Evolutionary conservation across 2,113 vertebrate genomes (phyloP).

Genomic region (Dascyllus trimaculatus): DNA sequence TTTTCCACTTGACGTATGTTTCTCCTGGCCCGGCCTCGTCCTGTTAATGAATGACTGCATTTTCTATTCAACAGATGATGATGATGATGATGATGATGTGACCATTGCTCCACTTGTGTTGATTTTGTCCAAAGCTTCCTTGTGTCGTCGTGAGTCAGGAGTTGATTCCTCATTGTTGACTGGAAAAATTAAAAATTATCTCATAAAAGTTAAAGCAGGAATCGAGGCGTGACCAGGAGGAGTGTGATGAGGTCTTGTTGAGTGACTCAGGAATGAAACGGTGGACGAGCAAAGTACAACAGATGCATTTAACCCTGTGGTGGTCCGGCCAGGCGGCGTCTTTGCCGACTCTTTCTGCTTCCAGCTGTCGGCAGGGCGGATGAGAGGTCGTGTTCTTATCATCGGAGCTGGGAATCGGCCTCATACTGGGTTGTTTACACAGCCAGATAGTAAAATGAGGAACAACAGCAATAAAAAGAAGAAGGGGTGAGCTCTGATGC

Average conservation of each 20-base stretch:
- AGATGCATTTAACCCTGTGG: not conserved
- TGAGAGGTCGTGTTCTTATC: constrained; percentile 58
- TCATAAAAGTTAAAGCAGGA: not conserved
- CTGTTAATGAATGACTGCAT: constrained; percentile 23
- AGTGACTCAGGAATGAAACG: not conserved
- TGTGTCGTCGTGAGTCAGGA: not conserved
- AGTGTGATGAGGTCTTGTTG: not conserved
- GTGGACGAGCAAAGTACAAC: not conserved
- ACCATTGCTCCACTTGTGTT: not conserved
- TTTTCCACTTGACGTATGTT: too few relatives aligned
- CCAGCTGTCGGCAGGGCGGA: constrained; percentile 19
- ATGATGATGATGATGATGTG: not conserved
- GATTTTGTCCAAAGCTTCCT: not conserved
- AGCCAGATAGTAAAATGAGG: constrained; percentile 5
- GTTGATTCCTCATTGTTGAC: not conserved
- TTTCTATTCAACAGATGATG: not conserved
- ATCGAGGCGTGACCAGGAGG: constrained; percentile 3
- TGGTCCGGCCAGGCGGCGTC: too few relatives aligned
- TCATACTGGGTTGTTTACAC: constrained; percentile 38
- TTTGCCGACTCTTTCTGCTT: not conserved
- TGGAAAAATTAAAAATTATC: not conserved
- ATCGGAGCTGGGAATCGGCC: constrained; percentile 16
- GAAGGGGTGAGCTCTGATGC: constrained; percentile 12
- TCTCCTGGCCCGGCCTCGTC: too few relatives aligned
- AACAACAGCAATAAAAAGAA: constrained; percentile 38